phyloP scores from a whole-genome alignment of 2,113 vertebrate genomes.

The Drymodes brunneopygia region DNA sequence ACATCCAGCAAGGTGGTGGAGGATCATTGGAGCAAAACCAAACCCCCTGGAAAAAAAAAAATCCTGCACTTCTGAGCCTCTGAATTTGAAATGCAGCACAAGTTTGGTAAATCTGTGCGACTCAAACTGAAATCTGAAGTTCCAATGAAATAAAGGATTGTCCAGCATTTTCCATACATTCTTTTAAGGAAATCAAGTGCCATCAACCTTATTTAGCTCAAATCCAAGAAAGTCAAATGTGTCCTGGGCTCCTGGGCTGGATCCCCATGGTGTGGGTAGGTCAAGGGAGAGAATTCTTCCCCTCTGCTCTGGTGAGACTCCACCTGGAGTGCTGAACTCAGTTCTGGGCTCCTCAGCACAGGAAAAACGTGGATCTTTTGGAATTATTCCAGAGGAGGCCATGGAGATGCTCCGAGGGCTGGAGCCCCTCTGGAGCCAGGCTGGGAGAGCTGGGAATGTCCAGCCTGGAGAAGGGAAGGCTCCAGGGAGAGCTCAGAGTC shows the following conservation, averaged over 20 bases:
- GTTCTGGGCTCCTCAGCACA: background rate
- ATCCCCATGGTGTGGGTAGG: accelerated
- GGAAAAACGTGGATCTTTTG: accelerated
- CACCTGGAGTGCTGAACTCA: background rate
- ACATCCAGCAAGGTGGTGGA: background rate
- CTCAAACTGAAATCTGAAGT: background rate
- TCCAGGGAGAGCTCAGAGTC: accelerated
- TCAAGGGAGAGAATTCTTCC: accelerated
- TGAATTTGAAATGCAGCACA: background rate
- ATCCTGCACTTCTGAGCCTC: background rate
- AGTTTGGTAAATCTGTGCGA: background rate
- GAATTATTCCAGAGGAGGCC: accelerated
- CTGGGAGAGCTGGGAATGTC: background rate
- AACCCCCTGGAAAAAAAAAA: background rate
- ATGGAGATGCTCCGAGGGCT: accelerated
- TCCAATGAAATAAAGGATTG: background rate
- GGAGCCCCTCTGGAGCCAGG: background rate
- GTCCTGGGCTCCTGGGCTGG: background rate
- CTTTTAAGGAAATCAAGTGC: background rate
- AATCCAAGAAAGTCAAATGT: background rate
- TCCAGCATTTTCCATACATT: background rate
- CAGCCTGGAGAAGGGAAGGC: background rate
- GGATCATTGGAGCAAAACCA: background rate
- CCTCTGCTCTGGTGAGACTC: background rate
- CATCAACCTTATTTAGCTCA: background rate